phyloP scores from a whole-genome alignment of 2,888 invertebrate genomes.

The Stramonita haemastoma region DNA sequence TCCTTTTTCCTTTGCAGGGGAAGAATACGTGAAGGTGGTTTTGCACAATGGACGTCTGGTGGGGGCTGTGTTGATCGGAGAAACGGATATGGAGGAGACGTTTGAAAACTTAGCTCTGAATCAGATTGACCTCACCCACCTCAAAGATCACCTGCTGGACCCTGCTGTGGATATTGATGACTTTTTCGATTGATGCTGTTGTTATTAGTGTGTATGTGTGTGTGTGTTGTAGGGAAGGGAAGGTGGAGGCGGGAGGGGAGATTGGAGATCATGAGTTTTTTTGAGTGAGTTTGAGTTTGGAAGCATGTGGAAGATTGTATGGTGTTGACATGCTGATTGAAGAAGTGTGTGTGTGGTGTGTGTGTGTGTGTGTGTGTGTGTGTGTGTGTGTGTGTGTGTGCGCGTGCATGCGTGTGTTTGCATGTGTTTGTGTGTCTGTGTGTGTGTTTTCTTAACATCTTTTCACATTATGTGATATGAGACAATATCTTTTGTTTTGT shows the following conservation, averaged over 20 bases:
- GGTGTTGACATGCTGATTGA: neutral
- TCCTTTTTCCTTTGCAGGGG: constrained; percentile 63
- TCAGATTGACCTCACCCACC: constrained; percentile 90
- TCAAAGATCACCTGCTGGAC: constrained; percentile 94
- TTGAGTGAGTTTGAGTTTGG: neutral
- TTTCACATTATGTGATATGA: no score
- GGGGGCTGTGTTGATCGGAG: constrained; percentile 96
- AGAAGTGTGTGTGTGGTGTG: neutral
- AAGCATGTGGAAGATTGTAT: neutral
- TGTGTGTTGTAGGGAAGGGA: neutral
- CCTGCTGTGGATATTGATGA: constrained; percentile 98
- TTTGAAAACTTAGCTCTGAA: constrained; percentile 98
- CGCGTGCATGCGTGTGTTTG: no score
- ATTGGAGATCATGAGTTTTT: no score
- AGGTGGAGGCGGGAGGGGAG: no score
- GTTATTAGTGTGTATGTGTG: neutral
- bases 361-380: neutral
- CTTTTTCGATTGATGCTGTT: constrained; percentile 90
- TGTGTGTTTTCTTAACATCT: no score
- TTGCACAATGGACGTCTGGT: constrained; percentile 89
- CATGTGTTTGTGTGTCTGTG: no score
- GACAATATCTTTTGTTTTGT: no score
- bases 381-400: neutral
- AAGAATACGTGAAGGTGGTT: constrained; percentile 88
- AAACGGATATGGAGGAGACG: constrained; percentile 97